Evolutionary conservation across 2,888 invertebrate species (phyloP), one percentile per base, ranked within the genome.

Genomic region (Hyppa rectilinea): DNA sequence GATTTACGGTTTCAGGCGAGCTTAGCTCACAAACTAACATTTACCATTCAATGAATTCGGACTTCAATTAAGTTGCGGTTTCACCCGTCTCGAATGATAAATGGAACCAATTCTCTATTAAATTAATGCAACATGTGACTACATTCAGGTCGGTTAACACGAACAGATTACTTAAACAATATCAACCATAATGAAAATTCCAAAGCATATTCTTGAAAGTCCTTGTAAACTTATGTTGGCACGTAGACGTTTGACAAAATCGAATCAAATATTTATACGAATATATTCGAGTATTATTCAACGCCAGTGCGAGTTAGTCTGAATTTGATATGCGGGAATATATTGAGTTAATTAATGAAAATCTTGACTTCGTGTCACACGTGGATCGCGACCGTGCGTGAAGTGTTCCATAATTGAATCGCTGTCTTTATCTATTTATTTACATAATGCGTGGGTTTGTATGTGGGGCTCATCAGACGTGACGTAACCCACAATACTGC

Each of bases 361-460:
- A 87, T 86, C 87, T 85, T 83, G 84, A 82, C 83, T 76, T 81
- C 78, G 76, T 76, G 84, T 72, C 75, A 79, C 75, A 80, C 82
- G 85, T 64, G 71, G 65, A 72, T 82, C 65, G 80, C 79, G 77
- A 72, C 76, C 77, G 81, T 85, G 87, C 86, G 88, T 85, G 86
- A 88, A 89, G 77, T 84, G 69, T 79, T 75, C 81, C 47, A 80
- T 90, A 91, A 91, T 91, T 91, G 89, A 90, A 91, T 89, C 76
- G 85, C 84, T 84, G 86, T 87, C 87, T 88, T 89, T 89, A 87
- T 87, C 84, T 87, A 82, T 75, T 83, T 87, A 89, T 89, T 88
- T 87, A 86, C 89, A 88, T 89, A 87, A 87, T 87, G 66, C 71
- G 67, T 49, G 49, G 58, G 74, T 75, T 83, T 79, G 62, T 80